Evolutionary conservation across 2,888 invertebrate species (phyloP).

Genomic region (Leucophenga maculata): DNA sequence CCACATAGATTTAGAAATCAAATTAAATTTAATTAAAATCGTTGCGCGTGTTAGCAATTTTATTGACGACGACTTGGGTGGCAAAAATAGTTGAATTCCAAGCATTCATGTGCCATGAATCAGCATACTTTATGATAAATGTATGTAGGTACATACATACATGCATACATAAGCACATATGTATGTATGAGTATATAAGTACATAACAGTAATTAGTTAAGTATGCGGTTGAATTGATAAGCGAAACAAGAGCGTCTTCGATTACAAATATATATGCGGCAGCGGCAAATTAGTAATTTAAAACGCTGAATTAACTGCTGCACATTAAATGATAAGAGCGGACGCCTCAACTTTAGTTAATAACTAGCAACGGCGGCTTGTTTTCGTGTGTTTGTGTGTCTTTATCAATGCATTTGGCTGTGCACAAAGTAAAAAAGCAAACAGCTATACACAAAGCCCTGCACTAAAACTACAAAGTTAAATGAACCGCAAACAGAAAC

Average conservation of each 20-base stretch:
- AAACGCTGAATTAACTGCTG: not conserved
- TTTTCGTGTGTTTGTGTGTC: too few relatives aligned
- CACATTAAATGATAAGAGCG: slow-evolving; percentile 11
- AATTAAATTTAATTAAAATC: slow-evolving; percentile 62
- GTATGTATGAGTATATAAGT: not conserved
- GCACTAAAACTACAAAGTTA: not conserved
- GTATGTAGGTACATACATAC: slow-evolving; percentile 4
- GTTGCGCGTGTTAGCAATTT: too few relatives aligned
- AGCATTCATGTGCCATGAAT: slow-evolving; percentile 53
- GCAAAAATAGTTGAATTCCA: not conserved
- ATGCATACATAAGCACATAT: slow-evolving; percentile 11
- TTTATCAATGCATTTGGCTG: too few relatives aligned
- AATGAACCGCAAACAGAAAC: slow-evolving; percentile 7
- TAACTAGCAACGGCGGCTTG: too few relatives aligned
- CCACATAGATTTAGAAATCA: slow-evolving; percentile 54
- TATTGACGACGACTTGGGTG: slow-evolving; percentile 37
- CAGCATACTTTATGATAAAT: slow-evolving; percentile 32
- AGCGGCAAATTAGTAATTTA: too few relatives aligned
- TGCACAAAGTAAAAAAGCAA: not conserved
- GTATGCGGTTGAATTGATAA: not conserved
- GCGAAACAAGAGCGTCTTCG: not conserved
- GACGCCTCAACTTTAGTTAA: not conserved
- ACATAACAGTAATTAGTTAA: slow-evolving; percentile 13
- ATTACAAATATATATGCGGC: too few relatives aligned
- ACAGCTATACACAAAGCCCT: not conserved